Percentiles rank a stretch among this genome's conserved stretches.
Conservation (phyloP, 1,140 invertebrate species). For the Drosophila ogumai region DNA sequence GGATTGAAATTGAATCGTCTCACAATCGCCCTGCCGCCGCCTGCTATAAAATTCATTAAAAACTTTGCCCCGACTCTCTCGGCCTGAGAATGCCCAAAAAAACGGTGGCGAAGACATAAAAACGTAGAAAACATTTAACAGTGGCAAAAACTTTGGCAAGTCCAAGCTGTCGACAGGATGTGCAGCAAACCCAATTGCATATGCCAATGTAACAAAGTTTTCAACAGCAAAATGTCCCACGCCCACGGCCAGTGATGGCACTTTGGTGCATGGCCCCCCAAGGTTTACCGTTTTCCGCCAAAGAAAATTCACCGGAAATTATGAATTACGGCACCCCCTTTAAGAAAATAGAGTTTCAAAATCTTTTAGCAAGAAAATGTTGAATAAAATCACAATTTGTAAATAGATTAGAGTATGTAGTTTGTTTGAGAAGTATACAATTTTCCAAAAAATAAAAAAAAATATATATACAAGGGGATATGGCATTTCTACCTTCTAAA, state of each 20-base stretch:
- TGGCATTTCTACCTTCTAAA: not conserved
- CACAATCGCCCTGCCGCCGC: constrained; percentile 46
- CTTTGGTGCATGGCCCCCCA: not conserved
- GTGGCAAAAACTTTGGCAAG: constrained; percentile 74
- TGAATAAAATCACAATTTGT: not conserved
- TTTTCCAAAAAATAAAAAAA: not conserved
- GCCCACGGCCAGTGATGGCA: constrained; percentile 39
- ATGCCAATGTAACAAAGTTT: constrained; percentile 78
- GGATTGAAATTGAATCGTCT: constrained; percentile 51
- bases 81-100: constrained; percentile 43
- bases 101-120: constrained; percentile 53
- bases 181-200: constrained; percentile 81
- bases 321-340: constrained; percentile 2
- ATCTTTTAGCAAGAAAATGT: not conserved
- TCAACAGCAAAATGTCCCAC: constrained; percentile 55
- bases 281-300: not conserved
- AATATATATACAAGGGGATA: not conserved
- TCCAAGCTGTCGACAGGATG: constrained; percentile 81
- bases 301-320: constrained; percentile 13
- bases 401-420: not conserved
- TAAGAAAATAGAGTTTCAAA: not conserved
- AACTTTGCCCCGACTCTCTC: constrained; percentile 51
- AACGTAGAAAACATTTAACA: constrained; percentile 72
- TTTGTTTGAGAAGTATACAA: not conserved
- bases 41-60: constrained; percentile 82